Evolutionary conservation across 2,797 vertebrate species (phyloP), one percentile per base, ranked within the genome.

Genomic region (Tokudaia muenninki): DNA sequence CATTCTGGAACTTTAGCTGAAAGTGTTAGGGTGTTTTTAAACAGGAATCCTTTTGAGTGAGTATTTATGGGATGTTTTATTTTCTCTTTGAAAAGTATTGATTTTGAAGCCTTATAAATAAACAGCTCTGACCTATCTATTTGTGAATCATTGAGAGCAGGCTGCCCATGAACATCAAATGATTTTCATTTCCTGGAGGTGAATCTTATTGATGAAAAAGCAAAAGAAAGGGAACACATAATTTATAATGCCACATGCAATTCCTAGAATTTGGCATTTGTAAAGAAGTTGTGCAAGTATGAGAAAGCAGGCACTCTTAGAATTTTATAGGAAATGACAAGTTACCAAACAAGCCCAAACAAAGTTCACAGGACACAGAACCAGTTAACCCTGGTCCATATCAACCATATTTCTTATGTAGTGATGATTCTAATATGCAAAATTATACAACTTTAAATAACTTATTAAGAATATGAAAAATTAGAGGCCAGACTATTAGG

Each of bases 21-120:
- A 95, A 92, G 37, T 50, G 29, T 47, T 79, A 8, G 37, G 31
- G 2, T 84, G 24, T 63, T 87, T 87, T 80, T 87, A 52, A 34
- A 57, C 61, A 77, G 92, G 7, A 13, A 79, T 67, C 52, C 19
- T 94, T 97, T 93, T 84, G 72, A 83, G 59, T 80, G n/a, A 94
- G 47, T 57, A 96, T 96, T 97, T 97, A 95, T 96, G 92, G 92
- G 91, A 91, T 80, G 41, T 96, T 97, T 97, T 95, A 97, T 98
- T 97, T 97, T 97, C 84, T 94, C 61, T 87, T 94, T 98, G 91
- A 96, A 96, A 93, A 92, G n/a, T 97, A 97, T 97, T 98, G 97
- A 97, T 97, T 97, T 97, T 96, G 82, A 97, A 96, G 79, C 31
- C 94, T 97, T 95, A 94, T 97, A 98, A 97, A 95, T 95, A 97